A percentile compares a stretch with the other conserved stretches of the same genome.
These are phyloP conservation scores for Machimus rusticus DNA, from an alignment of 2,888 invertebrate species.

Conservation along the genomic window DNA sequence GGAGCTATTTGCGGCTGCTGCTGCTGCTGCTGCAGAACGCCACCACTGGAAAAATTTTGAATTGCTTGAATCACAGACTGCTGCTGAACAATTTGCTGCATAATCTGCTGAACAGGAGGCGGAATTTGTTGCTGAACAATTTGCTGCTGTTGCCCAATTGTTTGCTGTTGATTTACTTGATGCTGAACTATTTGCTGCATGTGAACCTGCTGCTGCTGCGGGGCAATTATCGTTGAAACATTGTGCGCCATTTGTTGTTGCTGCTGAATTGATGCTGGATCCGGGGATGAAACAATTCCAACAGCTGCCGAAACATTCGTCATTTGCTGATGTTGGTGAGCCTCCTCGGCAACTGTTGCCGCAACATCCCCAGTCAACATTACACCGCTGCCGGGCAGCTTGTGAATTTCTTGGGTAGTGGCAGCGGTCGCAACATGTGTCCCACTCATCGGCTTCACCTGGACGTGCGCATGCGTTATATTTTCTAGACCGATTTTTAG, in stretches of 20 bases:
- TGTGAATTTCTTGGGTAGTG: background rate
- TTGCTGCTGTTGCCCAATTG: slow-evolving; percentile 48
- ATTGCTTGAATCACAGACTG: background rate
- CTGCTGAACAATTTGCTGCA: slow-evolving; percentile 39
- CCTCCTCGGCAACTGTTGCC: background rate
- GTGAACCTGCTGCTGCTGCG: background rate
- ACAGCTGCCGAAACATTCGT: background rate
- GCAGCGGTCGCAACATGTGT: slow-evolving; percentile 46
- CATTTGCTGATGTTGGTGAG: background rate
- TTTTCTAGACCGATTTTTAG: slow-evolving; percentile 68
- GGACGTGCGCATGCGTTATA: slow-evolving; percentile 66
- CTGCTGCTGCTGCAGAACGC: slow-evolving; percentile 43
- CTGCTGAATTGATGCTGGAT: slow-evolving; percentile 49
- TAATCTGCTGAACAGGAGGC: background rate
- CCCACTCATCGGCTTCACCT: slow-evolving; percentile 41
- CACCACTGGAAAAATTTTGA: too few species aligned
- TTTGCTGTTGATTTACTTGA: slow-evolving; percentile 37
- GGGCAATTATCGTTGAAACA: background rate
- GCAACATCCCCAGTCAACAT: background rate
- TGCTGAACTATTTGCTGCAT: background rate
- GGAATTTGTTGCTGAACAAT: slow-evolving; percentile 47
- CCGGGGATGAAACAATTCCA: slow-evolving; percentile 47
- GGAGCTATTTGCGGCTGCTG: slow-evolving; percentile 54
- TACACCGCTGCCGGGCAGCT: background rate
- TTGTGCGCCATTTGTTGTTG: slow-evolving; percentile 44